phyloP scores from a whole-genome alignment of 2,888 invertebrate genomes.

The Apodemia hepburni region DNA sequence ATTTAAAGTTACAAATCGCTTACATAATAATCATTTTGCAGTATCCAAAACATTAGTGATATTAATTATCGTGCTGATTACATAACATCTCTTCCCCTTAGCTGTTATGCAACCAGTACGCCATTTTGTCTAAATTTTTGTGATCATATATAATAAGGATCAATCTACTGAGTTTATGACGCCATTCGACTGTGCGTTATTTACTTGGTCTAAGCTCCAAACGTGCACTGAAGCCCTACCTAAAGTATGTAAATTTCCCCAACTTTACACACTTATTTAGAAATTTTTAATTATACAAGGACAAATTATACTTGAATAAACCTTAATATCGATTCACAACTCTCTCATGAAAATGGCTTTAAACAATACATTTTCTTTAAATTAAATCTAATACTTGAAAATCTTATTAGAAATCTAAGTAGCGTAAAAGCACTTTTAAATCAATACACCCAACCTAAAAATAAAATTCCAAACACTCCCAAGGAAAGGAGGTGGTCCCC shows the following conservation, averaged over 20 bases:
- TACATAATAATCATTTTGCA: constrained; percentile 46
- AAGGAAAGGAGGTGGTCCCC: constrained; percentile 68
- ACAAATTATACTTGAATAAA: constrained; percentile 38
- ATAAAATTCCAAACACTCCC: constrained; percentile 63
- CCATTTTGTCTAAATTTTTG: constrained; percentile 36
- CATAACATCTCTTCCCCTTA: constrained; percentile 77
- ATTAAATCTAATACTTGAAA: constrained; percentile 50
- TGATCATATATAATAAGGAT: constrained; percentile 34
- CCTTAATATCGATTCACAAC: constrained; percentile 62
- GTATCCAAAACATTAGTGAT: constrained; percentile 41
- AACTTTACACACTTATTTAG: constrained; percentile 60
- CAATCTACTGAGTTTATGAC: constrained; percentile 35
- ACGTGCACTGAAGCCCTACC: constrained; percentile 58
- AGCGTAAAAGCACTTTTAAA: constrained; percentile 50
- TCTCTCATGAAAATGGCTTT: constrained; percentile 51
- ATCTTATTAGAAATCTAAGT: constrained; percentile 56
- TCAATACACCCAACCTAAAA: constrained; percentile 43
- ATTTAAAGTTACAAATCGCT: constrained; percentile 53
- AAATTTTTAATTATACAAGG: constrained; percentile 39
- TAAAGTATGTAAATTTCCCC: constrained; percentile 75
- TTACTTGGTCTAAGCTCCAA: constrained; percentile 60
- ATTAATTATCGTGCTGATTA: constrained; percentile 38
- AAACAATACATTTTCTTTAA: constrained; percentile 48
- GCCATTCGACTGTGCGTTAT: constrained; percentile 63
- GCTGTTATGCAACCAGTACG: constrained; percentile 64